A percentile compares a stretch with the other conserved stretches of the same genome.
Conservation (phyloP, 2,113 vertebrate genomes). For the Misgurnus mizolepis region DNA sequence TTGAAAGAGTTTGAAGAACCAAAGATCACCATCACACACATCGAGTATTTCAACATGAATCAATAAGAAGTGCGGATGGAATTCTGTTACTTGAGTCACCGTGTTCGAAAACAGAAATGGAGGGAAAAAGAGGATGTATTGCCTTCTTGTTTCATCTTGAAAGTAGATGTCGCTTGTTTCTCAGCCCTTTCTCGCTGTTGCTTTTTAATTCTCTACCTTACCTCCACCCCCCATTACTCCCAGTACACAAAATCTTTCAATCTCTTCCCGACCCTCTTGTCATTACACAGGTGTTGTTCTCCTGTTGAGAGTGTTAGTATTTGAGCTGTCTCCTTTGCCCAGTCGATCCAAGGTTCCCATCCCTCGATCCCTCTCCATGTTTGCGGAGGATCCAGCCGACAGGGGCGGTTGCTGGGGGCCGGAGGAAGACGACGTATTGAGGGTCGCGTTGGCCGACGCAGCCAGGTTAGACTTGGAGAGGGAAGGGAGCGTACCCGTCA, state of each 20-base stretch:
- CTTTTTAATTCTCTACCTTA: constrained; percentile 7
- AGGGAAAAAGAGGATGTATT: constrained; percentile 55
- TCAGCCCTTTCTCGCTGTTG: constrained; percentile 41
- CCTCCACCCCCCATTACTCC: neutral
- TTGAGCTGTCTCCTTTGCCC: constrained; percentile 78
- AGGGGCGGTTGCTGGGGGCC: constrained; percentile 66
- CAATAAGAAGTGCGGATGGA: constrained; percentile 65
- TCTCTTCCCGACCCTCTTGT: neutral
- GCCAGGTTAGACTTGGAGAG: constrained; percentile 78
- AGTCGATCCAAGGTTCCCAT: constrained; percentile 58
- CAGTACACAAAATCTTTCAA: constrained; percentile 1
- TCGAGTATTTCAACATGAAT: constrained; percentile 66
- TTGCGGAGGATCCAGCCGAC: constrained; percentile 67
- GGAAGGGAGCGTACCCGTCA: constrained; percentile 74
- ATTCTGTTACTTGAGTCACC: constrained; percentile 68
- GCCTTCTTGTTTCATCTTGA: constrained; percentile 29
- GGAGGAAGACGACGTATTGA: constrained; percentile 76
- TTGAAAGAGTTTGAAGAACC: constrained; percentile 62
- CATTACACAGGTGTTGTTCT: constrained; percentile 86
- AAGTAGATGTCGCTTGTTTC: constrained; percentile 37
- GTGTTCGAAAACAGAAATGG: constrained; percentile 58
- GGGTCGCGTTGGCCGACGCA: constrained; percentile 64
- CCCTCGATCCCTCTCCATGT: constrained; percentile 78
- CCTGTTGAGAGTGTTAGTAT: constrained; percentile 90
- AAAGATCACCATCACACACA: constrained; percentile 72